phyloP scores from a whole-genome alignment of 2,888 invertebrate species.

The Tethea ocularis region DNA sequence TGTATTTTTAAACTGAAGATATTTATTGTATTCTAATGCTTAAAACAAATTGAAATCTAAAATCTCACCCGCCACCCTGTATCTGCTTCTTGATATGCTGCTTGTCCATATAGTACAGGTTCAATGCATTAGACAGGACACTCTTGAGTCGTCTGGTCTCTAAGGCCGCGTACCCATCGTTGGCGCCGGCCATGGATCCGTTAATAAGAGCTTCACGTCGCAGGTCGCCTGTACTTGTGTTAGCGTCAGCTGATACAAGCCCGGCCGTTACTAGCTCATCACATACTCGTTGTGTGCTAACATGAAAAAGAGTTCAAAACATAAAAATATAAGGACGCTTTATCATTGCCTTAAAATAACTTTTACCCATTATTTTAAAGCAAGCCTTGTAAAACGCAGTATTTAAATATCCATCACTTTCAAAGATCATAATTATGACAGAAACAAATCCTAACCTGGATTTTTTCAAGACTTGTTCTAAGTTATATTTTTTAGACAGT shows the following conservation, averaged over 20 bases:
- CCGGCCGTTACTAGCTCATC: slow-evolving; percentile 71
- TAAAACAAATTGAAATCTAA: not conserved
- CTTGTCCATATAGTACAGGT: slow-evolving; percentile 95
- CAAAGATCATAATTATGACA: too few relatives aligned
- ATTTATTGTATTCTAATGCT: too few relatives aligned
- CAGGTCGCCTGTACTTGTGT: slow-evolving; percentile 65
- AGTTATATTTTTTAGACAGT: too few relatives aligned
- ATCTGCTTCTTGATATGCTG: slow-evolving; percentile 97
- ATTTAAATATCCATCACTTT: too few relatives aligned
- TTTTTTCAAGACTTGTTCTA: too few relatives aligned
- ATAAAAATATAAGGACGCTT: not conserved
- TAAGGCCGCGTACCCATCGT: slow-evolving; percentile 87
- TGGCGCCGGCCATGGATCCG: slow-evolving; percentile 73
- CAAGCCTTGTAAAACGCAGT: too few relatives aligned
- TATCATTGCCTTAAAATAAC: too few relatives aligned
- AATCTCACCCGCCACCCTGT: slow-evolving; percentile 90
- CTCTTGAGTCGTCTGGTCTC: slow-evolving; percentile 92
- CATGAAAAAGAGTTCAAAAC: slow-evolving; percentile 16
- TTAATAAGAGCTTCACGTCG: slow-evolving; percentile 71
- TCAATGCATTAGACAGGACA: slow-evolving; percentile 89
- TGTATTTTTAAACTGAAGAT: too few relatives aligned
- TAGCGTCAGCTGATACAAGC: slow-evolving; percentile 66
- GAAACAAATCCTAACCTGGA: too few relatives aligned
- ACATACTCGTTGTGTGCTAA: slow-evolving; percentile 74
- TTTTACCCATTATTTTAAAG: too few relatives aligned